Conservation (phyloP, 2,888 invertebrate species). For the Sinodicranocentrus sp. region DNA sequence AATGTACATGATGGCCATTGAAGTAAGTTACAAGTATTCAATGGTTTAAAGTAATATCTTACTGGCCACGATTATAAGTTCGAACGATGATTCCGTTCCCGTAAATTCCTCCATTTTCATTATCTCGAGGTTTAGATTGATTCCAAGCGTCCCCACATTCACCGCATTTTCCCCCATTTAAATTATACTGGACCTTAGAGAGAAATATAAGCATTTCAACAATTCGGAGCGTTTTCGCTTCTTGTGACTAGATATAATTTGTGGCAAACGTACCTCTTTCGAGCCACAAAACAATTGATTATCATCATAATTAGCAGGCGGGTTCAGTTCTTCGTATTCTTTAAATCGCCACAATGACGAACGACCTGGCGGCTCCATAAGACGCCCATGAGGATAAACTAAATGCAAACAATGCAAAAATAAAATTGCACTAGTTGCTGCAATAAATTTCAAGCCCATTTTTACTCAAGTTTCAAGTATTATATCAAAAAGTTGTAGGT, state of each 20-base stretch:
- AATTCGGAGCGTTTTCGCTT: no score
- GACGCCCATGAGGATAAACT: slow-evolving; percentile 60
- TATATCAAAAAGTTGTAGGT: no score
- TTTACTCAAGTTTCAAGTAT: no score
- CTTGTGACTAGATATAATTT: no score
- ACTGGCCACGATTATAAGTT: slow-evolving; percentile 61
- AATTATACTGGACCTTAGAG: slow-evolving; percentile 62
- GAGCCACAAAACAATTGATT: slow-evolving; percentile 69
- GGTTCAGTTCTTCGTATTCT: slow-evolving; percentile 51
- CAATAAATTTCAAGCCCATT: no score
- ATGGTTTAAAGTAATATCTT: slow-evolving; percentile 22
- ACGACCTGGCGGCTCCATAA: slow-evolving; percentile 66
- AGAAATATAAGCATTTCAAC: neutral
- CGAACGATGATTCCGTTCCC: slow-evolving; percentile 60
- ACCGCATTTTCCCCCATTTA: slow-evolving; percentile 67
- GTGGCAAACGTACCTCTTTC: slow-evolving; percentile 57
- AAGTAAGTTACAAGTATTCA: slow-evolving; percentile 7
- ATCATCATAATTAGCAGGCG: slow-evolving; percentile 65
- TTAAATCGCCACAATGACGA: slow-evolving; percentile 65
- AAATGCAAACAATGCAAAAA: neutral
- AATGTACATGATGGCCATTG: neutral
- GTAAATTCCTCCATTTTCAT: slow-evolving; percentile 66
- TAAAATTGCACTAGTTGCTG: neutral
- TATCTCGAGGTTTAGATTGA: slow-evolving; percentile 58
- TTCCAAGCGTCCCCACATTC: slow-evolving; percentile 66